A percentile compares a stretch with the other conserved stretches of the same genome.
Evolutionary conservation across 2,888 invertebrate species (phyloP).

Genomic region (Aphodius granarius): DNA sequence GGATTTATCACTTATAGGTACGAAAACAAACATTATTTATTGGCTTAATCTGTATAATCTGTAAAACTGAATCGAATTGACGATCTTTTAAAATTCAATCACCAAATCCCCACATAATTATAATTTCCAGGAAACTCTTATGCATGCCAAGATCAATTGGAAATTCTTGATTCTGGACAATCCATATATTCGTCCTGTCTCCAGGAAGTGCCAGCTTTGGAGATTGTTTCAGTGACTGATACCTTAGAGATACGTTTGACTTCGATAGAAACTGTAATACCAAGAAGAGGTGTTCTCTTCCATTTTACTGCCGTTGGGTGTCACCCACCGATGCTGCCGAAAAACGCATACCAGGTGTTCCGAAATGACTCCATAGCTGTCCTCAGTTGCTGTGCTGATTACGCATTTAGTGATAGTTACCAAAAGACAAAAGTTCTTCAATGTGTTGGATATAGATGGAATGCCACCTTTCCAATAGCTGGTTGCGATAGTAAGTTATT

Average conservation of each 20-base stretch:
- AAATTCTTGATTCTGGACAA: conserved; percentile 57
- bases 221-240: conserved; percentile 56
- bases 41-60: no score
- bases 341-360: conserved; percentile 69
- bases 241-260: conserved; percentile 49
- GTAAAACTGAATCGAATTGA: no score
- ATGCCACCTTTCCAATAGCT: conserved; percentile 59
- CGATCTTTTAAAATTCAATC: background rate
- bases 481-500: conserved; percentile 65
- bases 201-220: conserved; percentile 58
- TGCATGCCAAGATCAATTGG: conserved; percentile 58
- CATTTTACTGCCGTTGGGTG: conserved; percentile 69
- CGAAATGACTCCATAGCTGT: conserved; percentile 66
- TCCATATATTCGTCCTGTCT: conserved; percentile 58
- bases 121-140: conserved; percentile 29
- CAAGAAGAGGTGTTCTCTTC: conserved; percentile 62
- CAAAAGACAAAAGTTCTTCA: conserved; percentile 58
- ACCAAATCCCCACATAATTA: background rate
- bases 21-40: conserved; percentile 42
- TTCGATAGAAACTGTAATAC: conserved; percentile 37
- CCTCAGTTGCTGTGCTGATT: conserved; percentile 70
- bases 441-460: conserved; percentile 70
- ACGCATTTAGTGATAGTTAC: conserved; percentile 69
- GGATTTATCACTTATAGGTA: conserved; percentile 73
- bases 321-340: conserved; percentile 64